These are phyloP conservation scores for Nothoprocta perdicaria DNA, from an alignment of 2,113 vertebrate species.

Conservation along the genomic window DNA sequence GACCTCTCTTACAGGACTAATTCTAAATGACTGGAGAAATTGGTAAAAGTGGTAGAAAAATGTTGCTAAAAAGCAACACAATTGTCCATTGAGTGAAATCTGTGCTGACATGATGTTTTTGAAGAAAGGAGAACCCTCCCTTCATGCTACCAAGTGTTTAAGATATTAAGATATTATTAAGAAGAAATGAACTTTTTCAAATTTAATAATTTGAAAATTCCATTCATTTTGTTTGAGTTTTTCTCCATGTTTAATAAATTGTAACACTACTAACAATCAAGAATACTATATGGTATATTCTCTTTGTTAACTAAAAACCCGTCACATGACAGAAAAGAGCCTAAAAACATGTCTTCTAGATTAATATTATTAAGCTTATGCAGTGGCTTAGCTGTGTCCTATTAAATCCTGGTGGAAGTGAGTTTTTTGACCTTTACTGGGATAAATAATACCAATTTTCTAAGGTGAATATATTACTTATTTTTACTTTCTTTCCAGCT, in stretches of 20 bases:
- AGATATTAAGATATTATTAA: background rate
- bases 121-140: background rate
- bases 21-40: background rate
- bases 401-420: background rate
- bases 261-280: background rate
- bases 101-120: background rate
- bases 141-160: background rate
- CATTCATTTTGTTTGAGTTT: background rate
- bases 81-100: background rate
- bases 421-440: background rate
- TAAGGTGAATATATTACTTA: background rate
- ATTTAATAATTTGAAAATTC: background rate
- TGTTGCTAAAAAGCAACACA: background rate
- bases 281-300: accelerated
- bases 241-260: background rate
- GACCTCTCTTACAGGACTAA: background rate
- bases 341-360: background rate
- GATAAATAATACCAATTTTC: background rate
- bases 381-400: background rate
- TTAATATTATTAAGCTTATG: background rate
- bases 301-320: background rate
- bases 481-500: background rate
- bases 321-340: background rate
- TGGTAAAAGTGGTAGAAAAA: background rate
- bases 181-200: background rate